These are phyloP conservation scores for Zaprionus nigranus DNA, from an alignment of 1,140 invertebrate species.

Conservation along the genomic window DNA sequence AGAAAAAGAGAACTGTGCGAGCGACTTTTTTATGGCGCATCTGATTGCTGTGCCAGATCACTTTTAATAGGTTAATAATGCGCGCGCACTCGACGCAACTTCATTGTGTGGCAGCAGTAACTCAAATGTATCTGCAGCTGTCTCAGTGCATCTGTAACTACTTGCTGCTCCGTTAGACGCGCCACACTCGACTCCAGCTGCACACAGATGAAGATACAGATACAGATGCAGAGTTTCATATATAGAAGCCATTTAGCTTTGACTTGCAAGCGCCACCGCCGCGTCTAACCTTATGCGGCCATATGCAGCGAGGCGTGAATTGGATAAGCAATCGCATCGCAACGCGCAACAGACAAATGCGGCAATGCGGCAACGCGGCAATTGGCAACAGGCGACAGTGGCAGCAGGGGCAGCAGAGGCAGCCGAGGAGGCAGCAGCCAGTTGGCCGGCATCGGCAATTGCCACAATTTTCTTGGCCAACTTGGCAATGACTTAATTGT, in stretches of 20 bases:
- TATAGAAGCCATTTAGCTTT: slow-evolving; percentile 8
- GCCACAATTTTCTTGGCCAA: slow-evolving; percentile 47
- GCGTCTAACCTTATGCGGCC: slow-evolving; percentile 43
- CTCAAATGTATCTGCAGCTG: not conserved
- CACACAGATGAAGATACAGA: slow-evolving; percentile 7
- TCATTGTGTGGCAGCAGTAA: slow-evolving; percentile 2
- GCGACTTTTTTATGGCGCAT: slow-evolving; percentile 24
- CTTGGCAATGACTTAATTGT: slow-evolving; percentile 45
- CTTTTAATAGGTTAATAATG: slow-evolving; percentile 68
- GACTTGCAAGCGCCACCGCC: slow-evolving; percentile 1
- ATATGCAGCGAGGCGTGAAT: slow-evolving; percentile 56
- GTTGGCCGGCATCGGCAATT: not conserved
- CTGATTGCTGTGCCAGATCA: slow-evolving; percentile 23
- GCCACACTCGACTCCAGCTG: slow-evolving; percentile 7
- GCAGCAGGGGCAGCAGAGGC: not conserved
- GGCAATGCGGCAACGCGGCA: not conserved
- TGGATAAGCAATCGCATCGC: slow-evolving; percentile 29
- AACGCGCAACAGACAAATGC: not conserved
- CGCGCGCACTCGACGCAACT: slow-evolving; percentile 20
- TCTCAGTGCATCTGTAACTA: not conserved
- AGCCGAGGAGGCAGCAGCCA: not conserved
- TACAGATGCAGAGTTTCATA: slow-evolving; percentile 8
- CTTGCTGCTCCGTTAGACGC: slow-evolving; percentile 32
- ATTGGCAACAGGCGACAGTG: not conserved
- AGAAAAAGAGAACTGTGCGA: slow-evolving; percentile 33